A percentile compares a stretch with the other conserved stretches of the same genome.
Conservation (phyloP, 2,797 vertebrate genomes). For the Siniperca scherzeri region DNA sequence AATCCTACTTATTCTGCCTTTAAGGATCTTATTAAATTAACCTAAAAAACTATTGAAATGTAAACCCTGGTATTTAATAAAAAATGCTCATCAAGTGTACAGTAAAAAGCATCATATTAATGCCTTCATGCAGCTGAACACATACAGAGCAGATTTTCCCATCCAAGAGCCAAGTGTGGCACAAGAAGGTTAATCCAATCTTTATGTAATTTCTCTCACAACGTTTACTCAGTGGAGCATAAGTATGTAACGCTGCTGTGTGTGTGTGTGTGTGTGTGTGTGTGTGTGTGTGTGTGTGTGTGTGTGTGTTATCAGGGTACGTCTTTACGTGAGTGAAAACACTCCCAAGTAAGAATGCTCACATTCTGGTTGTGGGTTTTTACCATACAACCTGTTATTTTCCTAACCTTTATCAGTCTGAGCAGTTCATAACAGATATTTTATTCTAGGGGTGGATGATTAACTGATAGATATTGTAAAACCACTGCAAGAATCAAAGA, state of each 20-base stretch:
- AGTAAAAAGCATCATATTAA: not conserved
- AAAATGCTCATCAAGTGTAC: not conserved
- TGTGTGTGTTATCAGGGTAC: not conserved
- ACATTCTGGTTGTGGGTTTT: not conserved
- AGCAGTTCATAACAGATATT: not conserved
- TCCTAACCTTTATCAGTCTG: too few species aligned
- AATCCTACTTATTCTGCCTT: too few species aligned
- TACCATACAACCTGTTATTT: not conserved
- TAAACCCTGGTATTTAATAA: not conserved
- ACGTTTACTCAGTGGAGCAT: slow-evolving; percentile 52
- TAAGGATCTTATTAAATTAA: not conserved
- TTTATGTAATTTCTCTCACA: slow-evolving; percentile 60
- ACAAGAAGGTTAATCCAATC: slow-evolving; percentile 52
- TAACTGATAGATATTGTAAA: not conserved
- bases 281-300: not conserved
- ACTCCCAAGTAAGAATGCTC: not conserved
- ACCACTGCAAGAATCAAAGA: not conserved
- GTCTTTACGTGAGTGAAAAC: not conserved
- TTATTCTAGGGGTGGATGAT: not conserved
- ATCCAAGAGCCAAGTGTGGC: slow-evolving; percentile 46
- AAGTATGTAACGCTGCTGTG: slow-evolving; percentile 45
- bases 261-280: not conserved
- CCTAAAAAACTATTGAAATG: not conserved
- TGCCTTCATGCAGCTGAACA: not conserved
- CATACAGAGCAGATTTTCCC: slow-evolving; percentile 21